Base-by-base conservation (phyloP, 2,113 vertebrate genomes). In the Neodon shergylaensis region DNA sequence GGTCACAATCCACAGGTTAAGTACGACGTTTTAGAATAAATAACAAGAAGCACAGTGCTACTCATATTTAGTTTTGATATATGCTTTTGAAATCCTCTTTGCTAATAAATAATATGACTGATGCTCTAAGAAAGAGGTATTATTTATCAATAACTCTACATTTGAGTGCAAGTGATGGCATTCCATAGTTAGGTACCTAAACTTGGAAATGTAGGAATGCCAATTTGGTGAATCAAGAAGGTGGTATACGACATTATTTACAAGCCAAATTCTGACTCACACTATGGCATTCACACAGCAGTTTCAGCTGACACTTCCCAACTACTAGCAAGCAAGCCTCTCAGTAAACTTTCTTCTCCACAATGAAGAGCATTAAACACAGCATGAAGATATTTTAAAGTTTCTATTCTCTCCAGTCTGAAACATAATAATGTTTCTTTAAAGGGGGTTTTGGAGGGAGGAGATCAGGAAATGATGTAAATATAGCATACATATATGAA, bases 201-300 rank as follows among this genome's bases (percentile, higher is more conserved):
- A 73, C 21, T 72, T 86, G 19, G 47, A 88, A 94, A 76, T 83
- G 47, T 44, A 94, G 36, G 3, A 81, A 96, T 91, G 12, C 17
- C 86, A 76, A 93, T 65, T 36, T 94, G n/a, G 86, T 79, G 76
- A 95, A 63, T 92, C 26, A 24, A 90, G 36, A 95, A 86, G 31
- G 72, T 70, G 22, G 44, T 83, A 83, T 42, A 88, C 66, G 72
- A 78, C 91, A 5, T 26, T 92, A 74, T 83, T 83, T 74, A 73
- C 90, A 97, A 90, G 86, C 10, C n/a, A 95, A 95, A 81, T 73
- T 97, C 33, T 68, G 95, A 63, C 19, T 88, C 81, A 77, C 88
- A 92, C 84, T 94, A 83, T 95, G 88, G 76, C 88, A 94, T 66
- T 70, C 39, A 81, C 10, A 82, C 6, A 86, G 54, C 85, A 92